Evolutionary conservation across 2,113 vertebrate species (phyloP).

Genomic region (Suncus etruscus): DNA sequence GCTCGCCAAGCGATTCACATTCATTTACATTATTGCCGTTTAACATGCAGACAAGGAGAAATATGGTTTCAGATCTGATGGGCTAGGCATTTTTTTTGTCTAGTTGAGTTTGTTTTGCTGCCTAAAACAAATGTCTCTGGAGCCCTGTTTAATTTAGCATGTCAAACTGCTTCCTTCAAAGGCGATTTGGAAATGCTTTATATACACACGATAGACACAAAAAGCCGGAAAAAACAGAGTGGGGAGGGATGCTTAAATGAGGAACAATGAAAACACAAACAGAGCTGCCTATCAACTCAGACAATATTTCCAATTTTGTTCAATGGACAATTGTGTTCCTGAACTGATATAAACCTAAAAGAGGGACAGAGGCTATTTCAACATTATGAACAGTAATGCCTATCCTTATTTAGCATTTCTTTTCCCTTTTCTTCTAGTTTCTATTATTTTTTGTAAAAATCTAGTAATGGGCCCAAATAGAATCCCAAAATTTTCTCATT

Average conservation of each 20-base stretch:
- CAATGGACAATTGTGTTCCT: not conserved
- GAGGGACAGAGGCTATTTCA: not conserved
- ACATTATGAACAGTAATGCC: not conserved
- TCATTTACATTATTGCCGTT: constrained; percentile 74
- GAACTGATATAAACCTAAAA: not conserved
- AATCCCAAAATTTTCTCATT: not conserved
- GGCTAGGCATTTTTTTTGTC: constrained; percentile 73
- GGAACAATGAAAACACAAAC: constrained; percentile 3
- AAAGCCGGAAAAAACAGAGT: constrained; percentile 3
- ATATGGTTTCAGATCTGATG: constrained; percentile 77
- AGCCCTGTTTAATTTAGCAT: constrained; percentile 73
- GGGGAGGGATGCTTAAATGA: not conserved
- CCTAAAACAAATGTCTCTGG: constrained; percentile 56
- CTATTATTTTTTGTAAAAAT: not conserved
- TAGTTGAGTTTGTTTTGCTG: constrained; percentile 81
- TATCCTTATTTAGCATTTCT: not conserved
- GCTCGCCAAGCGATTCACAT: constrained; percentile 61
- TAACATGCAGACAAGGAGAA: constrained; percentile 65
- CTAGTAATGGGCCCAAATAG: not conserved
- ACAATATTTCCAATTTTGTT: not conserved
- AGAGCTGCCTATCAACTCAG: not conserved
- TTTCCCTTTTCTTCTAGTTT: not conserved
- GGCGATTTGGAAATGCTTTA: constrained; percentile 62
- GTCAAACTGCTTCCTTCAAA: constrained; percentile 74
- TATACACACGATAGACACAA: not conserved